Percentiles rank a stretch among this genome's conserved stretches.
Evolutionary conservation across 2,888 invertebrate species (phyloP).

Genomic region (Boloria selene): DNA sequence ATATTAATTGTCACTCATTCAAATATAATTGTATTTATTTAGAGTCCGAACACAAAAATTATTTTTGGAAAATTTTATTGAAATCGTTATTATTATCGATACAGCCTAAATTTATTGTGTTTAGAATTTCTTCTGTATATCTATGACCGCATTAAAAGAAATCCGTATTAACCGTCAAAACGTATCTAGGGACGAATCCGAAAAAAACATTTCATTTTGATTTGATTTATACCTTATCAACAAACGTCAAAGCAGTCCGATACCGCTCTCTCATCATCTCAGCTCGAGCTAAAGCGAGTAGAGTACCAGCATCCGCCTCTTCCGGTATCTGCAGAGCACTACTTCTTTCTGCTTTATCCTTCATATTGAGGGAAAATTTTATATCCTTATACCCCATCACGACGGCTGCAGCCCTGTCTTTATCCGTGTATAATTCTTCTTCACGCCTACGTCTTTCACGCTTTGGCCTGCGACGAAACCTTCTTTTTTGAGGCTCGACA

Average conservation of each 20-base stretch:
- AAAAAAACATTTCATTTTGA: neutral
- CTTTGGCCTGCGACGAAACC: slow-evolving; percentile 62
- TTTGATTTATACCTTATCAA: slow-evolving; percentile 85
- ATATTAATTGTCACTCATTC: too few species aligned
- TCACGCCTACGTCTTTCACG: slow-evolving; percentile 67
- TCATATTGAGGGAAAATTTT: slow-evolving; percentile 91
- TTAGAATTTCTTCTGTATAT: too few species aligned
- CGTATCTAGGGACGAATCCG: too few species aligned
- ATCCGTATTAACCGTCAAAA: too few species aligned
- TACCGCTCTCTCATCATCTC: slow-evolving; percentile 89
- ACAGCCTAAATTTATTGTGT: too few species aligned
- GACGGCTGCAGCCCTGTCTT: slow-evolving; percentile 94
- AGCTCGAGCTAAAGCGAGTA: slow-evolving; percentile 88
- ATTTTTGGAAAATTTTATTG: too few species aligned
- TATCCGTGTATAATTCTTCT: slow-evolving; percentile 94
- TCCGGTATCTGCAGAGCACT: slow-evolving; percentile 88
- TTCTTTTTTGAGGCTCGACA: slow-evolving; percentile 62
- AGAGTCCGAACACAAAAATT: too few species aligned
- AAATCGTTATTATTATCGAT: too few species aligned
- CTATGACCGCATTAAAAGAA: too few species aligned
- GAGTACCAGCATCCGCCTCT: slow-evolving; percentile 89
- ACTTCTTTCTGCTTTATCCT: slow-evolving; percentile 89
- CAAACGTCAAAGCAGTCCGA: slow-evolving; percentile 87
- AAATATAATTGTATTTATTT: too few species aligned
- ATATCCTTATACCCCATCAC: slow-evolving; percentile 94